Evolutionary conservation across 2,797 vertebrate species (phyloP).

Genomic region (Dermochelys coriacea): DNA sequence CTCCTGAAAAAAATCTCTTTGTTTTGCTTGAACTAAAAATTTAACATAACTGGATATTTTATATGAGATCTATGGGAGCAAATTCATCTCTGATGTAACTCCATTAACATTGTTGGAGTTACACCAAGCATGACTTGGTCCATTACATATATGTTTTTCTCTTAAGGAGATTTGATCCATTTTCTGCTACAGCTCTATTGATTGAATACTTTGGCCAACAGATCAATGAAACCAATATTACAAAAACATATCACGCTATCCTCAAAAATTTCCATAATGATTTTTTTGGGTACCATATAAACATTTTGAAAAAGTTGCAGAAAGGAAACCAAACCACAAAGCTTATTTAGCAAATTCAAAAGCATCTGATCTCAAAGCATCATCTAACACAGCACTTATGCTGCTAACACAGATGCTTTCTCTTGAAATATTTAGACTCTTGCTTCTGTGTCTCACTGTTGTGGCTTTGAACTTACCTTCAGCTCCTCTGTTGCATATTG

Average conservation of each 20-base stretch:
- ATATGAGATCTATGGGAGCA: constrained; percentile 50
- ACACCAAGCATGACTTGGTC: constrained; percentile 26
- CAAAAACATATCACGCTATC: constrained; percentile 1
- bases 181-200: background rate
- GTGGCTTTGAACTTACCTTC: background rate
- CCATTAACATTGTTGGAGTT: constrained; percentile 11
- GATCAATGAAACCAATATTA: background rate
- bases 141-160: constrained; percentile 24
- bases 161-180: constrained; percentile 46
- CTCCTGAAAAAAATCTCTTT: background rate
- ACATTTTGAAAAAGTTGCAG: background rate
- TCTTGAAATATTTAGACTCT: background rate
- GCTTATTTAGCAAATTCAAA: background rate
- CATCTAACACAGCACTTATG: background rate
- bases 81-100: constrained; percentile 14
- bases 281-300: background rate
- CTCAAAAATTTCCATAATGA: background rate
- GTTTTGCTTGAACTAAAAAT: constrained; percentile 38
- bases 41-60: background rate
- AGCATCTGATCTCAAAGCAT: background rate
- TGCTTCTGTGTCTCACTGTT: background rate
- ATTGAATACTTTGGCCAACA: constrained; percentile 27
- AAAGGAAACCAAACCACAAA: constrained; percentile 3
- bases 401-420: background rate
- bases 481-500: background rate